Evolutionary conservation across 2,797 vertebrate genomes (phyloP).

Genomic region (Paramormyrops hopkinsi): DNA sequence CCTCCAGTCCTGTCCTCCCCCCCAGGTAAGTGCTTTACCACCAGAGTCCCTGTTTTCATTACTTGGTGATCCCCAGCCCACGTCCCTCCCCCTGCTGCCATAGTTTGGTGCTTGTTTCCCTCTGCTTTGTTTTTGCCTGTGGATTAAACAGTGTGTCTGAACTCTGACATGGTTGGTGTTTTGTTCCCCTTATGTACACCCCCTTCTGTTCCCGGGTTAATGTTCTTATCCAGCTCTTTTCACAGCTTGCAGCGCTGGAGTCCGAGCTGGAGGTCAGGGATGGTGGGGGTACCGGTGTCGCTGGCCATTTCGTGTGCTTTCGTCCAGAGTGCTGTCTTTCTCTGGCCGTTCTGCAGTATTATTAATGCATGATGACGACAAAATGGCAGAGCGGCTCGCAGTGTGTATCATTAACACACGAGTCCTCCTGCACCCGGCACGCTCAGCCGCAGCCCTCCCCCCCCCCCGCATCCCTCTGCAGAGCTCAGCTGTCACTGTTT

Average conservation of each 20-base stretch:
- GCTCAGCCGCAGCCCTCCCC: neutral
- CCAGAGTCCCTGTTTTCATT: conserved; percentile 72
- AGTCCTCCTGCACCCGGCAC: neutral
- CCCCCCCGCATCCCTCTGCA: neutral
- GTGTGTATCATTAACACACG: neutral
- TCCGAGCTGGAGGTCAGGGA: neutral
- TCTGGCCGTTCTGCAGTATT: neutral
- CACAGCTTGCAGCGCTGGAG: conserved; percentile 78
- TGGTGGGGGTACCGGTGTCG: neutral
- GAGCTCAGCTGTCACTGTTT: conserved; percentile 1
- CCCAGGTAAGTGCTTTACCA: conserved; percentile 85
- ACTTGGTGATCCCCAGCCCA: conserved; percentile 84
- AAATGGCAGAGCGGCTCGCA: neutral
- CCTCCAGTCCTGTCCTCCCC: conserved; percentile 37
- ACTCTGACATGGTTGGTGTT: conserved; percentile 84
- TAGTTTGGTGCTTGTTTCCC: conserved; percentile 98
- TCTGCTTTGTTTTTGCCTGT: conserved; percentile 99
- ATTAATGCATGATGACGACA: neutral
- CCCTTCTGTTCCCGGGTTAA: conserved; percentile 69
- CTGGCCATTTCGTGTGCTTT: neutral
- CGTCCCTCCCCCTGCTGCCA: conserved; percentile 90
- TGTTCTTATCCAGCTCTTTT: conserved; percentile 97
- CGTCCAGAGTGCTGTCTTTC: neutral
- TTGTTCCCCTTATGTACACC: conserved; percentile 62
- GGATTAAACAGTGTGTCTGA: conserved; percentile 89